Evolutionary conservation across 2,888 invertebrate species (phyloP).

Genomic region (Campopleginae sp.): DNA sequence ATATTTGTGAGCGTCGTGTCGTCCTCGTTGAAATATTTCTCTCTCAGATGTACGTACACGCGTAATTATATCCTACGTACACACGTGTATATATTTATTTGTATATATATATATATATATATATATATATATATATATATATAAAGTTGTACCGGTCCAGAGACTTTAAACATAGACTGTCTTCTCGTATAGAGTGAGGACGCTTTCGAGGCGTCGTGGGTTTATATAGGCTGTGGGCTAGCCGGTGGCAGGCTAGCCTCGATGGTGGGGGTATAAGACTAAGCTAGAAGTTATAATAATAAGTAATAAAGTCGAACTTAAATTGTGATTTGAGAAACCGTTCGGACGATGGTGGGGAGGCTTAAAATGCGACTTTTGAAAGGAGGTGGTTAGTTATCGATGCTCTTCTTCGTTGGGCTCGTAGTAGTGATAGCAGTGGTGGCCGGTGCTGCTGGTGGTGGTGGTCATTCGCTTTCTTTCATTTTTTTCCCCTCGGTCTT

Average conservation of each 20-base stretch:
- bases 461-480: conserved; percentile 44
- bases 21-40: conserved; percentile 35
- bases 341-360: conserved; percentile 56
- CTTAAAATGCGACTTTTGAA: conserved; percentile 49
- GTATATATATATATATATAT: conserved; percentile 31
- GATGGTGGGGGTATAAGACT: conserved; percentile 74
- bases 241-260: conserved; percentile 69
- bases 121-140: conserved; percentile 29
- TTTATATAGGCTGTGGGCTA: conserved; percentile 82
- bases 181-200: conserved; percentile 81
- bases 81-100: conserved; percentile 27
- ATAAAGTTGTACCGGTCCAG: conserved; percentile 71
- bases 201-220: conserved; percentile 79
- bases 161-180: conserved; percentile 79
- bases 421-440: too few relatives aligned
- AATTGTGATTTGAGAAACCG: conserved; percentile 71
- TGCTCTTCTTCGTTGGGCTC: conserved; percentile 26
- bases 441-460: conserved; percentile 15
- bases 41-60: conserved; percentile 36
- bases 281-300: conserved; percentile 78
- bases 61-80: conserved; percentile 39
- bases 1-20: conserved; percentile 30
- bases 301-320: conserved; percentile 74
- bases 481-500: conserved; percentile 11
- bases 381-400: conserved; percentile 58